These are phyloP conservation scores for Acleris laterana DNA, from an alignment of 2,888 invertebrate genomes.

Conservation along the genomic window DNA sequence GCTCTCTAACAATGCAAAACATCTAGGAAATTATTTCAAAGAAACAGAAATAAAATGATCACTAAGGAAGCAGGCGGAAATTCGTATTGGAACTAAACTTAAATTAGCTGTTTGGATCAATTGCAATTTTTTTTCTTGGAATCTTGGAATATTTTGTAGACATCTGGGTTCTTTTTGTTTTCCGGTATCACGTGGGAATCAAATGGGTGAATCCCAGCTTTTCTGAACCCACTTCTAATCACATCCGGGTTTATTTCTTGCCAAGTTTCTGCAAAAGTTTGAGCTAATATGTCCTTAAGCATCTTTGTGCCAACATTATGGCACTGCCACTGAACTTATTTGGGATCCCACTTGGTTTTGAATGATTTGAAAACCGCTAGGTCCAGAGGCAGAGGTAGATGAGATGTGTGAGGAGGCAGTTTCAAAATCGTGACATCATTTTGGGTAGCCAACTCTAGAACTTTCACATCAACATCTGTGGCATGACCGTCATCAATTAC, in stretches of 20 bases:
- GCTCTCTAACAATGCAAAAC: too few relatives aligned
- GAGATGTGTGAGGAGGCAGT: slow-evolving; percentile 50
- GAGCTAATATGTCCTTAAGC: slow-evolving; percentile 34
- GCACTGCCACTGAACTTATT: too few relatives aligned
- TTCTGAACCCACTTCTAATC: slow-evolving; percentile 43
- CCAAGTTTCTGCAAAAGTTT: slow-evolving; percentile 36
- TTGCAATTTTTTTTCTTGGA: too few relatives aligned
- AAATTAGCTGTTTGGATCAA: too few relatives aligned
- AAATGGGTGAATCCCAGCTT: slow-evolving; percentile 41
- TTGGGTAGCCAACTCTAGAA: slow-evolving; percentile 32
- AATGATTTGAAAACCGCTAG: slow-evolving; percentile 47
- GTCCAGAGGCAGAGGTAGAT: slow-evolving; percentile 49
- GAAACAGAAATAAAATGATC: too few relatives aligned
- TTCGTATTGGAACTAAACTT: too few relatives aligned
- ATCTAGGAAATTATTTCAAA: too few relatives aligned
- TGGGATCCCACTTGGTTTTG: too few relatives aligned
- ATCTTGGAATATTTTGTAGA: slow-evolving; percentile 25
- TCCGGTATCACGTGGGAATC: slow-evolving; percentile 20
- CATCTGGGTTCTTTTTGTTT: slow-evolving; percentile 27
- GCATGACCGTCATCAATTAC: slow-evolving; percentile 14
- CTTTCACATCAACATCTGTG: slow-evolving; percentile 13
- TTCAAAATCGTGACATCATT: slow-evolving; percentile 46
- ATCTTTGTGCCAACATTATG: slow-evolving; percentile 43
- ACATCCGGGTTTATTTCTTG: slow-evolving; percentile 30
- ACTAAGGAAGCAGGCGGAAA: too few relatives aligned